Percentiles rank a stretch among this genome's conserved stretches.
Conservation (phyloP, 2,113 vertebrate species). For the Dunckerocampus dactyliophorus region DNA sequence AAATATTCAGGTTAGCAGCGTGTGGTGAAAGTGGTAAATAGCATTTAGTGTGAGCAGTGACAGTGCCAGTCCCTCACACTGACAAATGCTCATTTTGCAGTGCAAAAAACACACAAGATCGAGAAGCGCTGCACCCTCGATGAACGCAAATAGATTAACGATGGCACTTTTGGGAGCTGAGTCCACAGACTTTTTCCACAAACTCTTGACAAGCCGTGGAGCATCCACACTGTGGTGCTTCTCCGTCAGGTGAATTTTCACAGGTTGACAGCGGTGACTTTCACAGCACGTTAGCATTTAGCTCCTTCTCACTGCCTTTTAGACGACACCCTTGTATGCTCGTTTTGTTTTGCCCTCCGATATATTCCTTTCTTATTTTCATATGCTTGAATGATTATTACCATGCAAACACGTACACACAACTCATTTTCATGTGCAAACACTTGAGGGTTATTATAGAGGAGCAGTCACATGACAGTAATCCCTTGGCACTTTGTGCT, state of each 20-base stretch:
- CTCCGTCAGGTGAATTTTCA: too few relatives aligned
- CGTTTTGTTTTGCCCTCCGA: background rate
- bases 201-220: background rate
- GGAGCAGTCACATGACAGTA: too few relatives aligned
- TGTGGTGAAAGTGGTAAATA: background rate
- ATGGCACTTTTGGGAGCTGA: background rate
- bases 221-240: background rate
- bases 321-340: too few relatives aligned
- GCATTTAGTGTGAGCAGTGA: slow-evolving; percentile 1
- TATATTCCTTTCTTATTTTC: too few relatives aligned
- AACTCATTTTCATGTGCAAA: too few relatives aligned
- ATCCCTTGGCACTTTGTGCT: too few relatives aligned
- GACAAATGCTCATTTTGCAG: background rate
- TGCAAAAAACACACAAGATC: background rate
- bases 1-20: background rate
- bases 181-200: background rate
- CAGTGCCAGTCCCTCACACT: background rate
- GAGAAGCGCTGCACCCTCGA: background rate
- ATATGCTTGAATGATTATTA: too few relatives aligned
- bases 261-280: too few relatives aligned
- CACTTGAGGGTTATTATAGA: too few relatives aligned
- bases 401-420: too few relatives aligned
- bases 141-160: background rate
- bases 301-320: too few relatives aligned
- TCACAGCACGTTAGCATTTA: too few relatives aligned